Percentiles rank a stretch among this genome's conserved stretches.
Conservation (phyloP, 2,797 vertebrate species). For the Ataeniobius toweri region DNA sequence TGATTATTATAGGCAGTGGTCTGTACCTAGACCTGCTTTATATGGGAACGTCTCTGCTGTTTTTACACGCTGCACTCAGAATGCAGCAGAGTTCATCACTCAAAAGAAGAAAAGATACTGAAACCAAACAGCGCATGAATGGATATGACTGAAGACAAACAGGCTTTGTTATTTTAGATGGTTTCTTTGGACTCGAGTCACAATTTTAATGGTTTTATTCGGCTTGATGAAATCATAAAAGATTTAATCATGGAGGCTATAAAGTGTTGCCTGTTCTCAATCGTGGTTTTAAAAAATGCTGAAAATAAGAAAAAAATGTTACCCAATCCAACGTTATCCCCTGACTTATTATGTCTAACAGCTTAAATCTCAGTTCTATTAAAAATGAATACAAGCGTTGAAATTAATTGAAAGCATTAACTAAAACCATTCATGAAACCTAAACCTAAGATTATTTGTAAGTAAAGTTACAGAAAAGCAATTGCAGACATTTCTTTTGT, state of each 20-base stretch:
- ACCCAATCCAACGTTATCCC: background rate
- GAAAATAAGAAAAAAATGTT: background rate
- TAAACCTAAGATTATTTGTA: background rate
- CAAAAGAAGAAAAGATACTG: background rate
- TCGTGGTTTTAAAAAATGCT: background rate
- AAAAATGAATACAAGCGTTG: background rate
- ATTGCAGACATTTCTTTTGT: background rate
- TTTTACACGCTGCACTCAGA: constrained; percentile 45
- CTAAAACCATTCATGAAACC: background rate
- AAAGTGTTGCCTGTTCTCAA: background rate
- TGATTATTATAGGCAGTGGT: constrained; percentile 47
- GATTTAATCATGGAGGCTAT: background rate
- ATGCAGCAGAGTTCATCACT: constrained; percentile 7
- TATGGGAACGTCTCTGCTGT: constrained; percentile 16
- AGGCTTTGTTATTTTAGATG: background rate
- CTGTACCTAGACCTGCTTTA: constrained; percentile 43
- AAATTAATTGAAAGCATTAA: background rate
- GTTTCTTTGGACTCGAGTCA: background rate
- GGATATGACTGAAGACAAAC: background rate
- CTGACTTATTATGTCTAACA: background rate
- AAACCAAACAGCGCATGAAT: background rate
- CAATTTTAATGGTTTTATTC: background rate
- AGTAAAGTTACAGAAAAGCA: background rate
- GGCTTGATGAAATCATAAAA: background rate
- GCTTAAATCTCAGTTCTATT: background rate